phyloP scores from a whole-genome alignment of 1,140 invertebrate genomes.

The Catajapyx aquilonaris region DNA sequence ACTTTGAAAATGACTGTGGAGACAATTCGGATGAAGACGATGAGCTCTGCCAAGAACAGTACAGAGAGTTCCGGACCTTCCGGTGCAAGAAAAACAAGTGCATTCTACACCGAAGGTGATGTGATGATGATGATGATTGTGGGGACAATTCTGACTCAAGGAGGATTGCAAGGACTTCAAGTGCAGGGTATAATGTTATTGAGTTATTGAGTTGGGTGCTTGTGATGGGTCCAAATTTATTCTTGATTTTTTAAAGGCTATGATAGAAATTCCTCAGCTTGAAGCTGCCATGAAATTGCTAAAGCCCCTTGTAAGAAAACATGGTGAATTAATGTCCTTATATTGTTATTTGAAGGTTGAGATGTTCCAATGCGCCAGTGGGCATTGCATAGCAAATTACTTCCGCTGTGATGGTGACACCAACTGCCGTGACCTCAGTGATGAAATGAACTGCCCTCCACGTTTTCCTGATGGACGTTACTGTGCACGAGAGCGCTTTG shows the following conservation, averaged over 20 bases:
- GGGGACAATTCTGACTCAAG: constrained; percentile 58
- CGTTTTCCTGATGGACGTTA: constrained; percentile 60
- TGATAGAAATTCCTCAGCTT: no score
- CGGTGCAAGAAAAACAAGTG: constrained; percentile 81
- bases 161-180: constrained; percentile 49
- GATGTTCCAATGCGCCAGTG: constrained; percentile 78
- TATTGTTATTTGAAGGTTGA: constrained; percentile 29
- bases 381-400: constrained; percentile 74
- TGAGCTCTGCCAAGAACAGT: constrained; percentile 52
- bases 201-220: no score
- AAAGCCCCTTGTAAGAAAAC: no score
- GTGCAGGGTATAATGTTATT: constrained; percentile 40
- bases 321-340: constrained; percentile 7
- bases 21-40: constrained; percentile 78
- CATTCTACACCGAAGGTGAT: constrained; percentile 66
- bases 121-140: constrained; percentile 55
- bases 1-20: constrained; percentile 88
- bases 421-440: constrained; percentile 82
- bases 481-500: constrained; percentile 68
- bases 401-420: constrained; percentile 74
- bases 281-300: no score
- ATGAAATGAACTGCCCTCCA: constrained; percentile 81
- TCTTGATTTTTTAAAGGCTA: no score
- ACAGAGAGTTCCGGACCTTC: constrained; percentile 80
- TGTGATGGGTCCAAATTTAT: no score